Evolutionary conservation across 2,888 invertebrate species (phyloP), one percentile per base, ranked within the genome.

Genomic region (Camponotus fellah): DNA sequence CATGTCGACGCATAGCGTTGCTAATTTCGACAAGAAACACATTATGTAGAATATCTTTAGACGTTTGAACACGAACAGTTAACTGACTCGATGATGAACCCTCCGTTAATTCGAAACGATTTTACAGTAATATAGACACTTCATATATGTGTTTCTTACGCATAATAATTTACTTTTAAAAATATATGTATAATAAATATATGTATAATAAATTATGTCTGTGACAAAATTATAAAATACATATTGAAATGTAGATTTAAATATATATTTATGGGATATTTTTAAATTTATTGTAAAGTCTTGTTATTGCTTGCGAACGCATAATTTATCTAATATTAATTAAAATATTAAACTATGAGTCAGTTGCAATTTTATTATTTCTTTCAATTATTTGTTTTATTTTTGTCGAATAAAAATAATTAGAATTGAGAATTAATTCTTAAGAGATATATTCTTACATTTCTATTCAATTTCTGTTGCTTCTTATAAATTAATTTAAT

Each of bases 31-130:
- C 79, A 80, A 80, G 79, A 80, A 80, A 72, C 60, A 37, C 72
- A 79, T 80, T 72, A 72, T 80, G 72, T 72, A 72, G 72, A 80
- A 80, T 80, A 80, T 80, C 79, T 71, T 71, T 80, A 80, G 79
- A 80, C 72, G 79, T 80, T 26, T 60, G 34, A 72, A 80, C 60
- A 80, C 26, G 72, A 17, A 8, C 34, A 14, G 72, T 71, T 72
- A 72, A 80, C 46, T 71, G 79, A 80, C 79, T 79, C 58, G 46
- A 58, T 80, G 34, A 80, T 80, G 79, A 71, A 80, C 79, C 71
- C 10, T n/a, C 56, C 60, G 72, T 71, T 60, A 46, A 80, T 46
- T 43, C 46, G n/a, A 71, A 71, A 58, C 56, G 26, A 72, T 71
- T 43, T 43, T 60, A 43, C 12, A 12, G 26, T 32, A 12, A 8